A percentile compares a stretch with the other conserved stretches of the same genome.
These are phyloP conservation scores for Erebia aethiops DNA, from an alignment of 2,888 invertebrate species.

Conservation along the genomic window DNA sequence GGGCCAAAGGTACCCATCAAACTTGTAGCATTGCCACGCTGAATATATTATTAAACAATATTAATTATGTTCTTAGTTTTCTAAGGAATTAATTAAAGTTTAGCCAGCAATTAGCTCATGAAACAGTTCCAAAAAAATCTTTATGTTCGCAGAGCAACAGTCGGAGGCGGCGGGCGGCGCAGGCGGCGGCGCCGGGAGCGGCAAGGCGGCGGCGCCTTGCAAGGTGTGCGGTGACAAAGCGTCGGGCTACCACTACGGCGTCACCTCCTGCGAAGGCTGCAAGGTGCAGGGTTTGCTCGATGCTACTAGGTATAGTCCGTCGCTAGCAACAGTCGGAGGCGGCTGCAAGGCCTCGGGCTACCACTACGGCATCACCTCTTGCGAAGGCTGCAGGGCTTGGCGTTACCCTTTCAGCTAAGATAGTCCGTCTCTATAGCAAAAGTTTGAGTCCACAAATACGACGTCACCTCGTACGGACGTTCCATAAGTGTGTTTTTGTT, in stretches of 20 bases:
- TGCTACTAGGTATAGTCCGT: not conserved
- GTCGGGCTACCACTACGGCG: conserved; percentile 98
- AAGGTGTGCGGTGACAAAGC: conserved; percentile 98
- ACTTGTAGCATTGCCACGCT: no score
- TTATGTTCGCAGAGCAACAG: conserved; percentile 57
- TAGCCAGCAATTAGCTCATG: no score
- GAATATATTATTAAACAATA: no score
- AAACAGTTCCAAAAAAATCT: no score
- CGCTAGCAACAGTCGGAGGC: conserved; percentile 57
- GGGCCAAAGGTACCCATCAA: no score
- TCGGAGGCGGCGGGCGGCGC: conserved; percentile 79
- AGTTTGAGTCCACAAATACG: conserved; percentile 87
- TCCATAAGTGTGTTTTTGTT: no score
- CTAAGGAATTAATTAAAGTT: no score
- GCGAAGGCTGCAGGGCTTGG: conserved; percentile 99
- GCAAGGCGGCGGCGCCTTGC: conserved; percentile 95
- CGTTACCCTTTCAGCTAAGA: conserved; percentile 48
- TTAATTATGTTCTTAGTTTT: no score
- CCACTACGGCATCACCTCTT: conserved; percentile 99
- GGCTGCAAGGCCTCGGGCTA: conserved; percentile 98
- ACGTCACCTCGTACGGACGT: no score
- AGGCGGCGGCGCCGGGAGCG: conserved; percentile 53
- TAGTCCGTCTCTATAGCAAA: no score
- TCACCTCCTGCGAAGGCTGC: conserved; percentile 98
- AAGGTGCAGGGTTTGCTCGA: conserved; percentile 87